These are phyloP conservation scores for Zaprionus nigranus DNA, from an alignment of 1,140 invertebrate species.

Conservation along the genomic window DNA sequence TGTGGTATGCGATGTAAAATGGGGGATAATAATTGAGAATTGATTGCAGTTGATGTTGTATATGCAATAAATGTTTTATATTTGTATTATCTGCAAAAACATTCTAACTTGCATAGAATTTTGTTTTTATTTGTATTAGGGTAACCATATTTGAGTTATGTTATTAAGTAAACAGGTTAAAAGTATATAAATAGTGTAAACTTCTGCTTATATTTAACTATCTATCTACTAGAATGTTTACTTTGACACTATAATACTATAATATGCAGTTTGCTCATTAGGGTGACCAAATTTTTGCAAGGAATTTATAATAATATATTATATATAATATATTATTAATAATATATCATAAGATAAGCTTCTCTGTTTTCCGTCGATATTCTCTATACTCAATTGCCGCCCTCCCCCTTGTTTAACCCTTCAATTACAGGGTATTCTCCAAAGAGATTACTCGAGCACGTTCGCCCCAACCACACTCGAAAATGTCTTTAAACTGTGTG, in stretches of 20 bases:
- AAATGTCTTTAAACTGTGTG: conserved; percentile 26
- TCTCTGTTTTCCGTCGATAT: too few species aligned
- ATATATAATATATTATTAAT: too few species aligned
- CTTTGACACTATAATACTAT: too few species aligned
- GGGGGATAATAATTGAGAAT: background rate
- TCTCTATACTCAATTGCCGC: fast-evolving
- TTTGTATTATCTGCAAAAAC: background rate
- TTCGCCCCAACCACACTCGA: conserved; percentile 24
- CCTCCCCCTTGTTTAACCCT: background rate
- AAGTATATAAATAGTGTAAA: too few species aligned
- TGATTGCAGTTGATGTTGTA: background rate
- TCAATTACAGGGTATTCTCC: background rate
- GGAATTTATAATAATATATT: too few species aligned
- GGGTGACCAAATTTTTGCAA: too few species aligned
- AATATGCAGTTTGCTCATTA: too few species aligned
- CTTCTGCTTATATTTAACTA: too few species aligned
- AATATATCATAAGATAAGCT: too few species aligned
- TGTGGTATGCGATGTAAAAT: background rate
- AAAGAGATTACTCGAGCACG: conserved; percentile 34
- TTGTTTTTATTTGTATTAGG: background rate
- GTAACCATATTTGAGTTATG: background rate
- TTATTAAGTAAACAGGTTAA: too few species aligned
- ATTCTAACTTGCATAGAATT: background rate
- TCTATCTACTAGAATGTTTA: too few species aligned
- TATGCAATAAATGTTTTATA: background rate